Evolutionary conservation across 2,113 vertebrate genomes (phyloP).

Genomic region (Melanostigma gelatinosum): DNA sequence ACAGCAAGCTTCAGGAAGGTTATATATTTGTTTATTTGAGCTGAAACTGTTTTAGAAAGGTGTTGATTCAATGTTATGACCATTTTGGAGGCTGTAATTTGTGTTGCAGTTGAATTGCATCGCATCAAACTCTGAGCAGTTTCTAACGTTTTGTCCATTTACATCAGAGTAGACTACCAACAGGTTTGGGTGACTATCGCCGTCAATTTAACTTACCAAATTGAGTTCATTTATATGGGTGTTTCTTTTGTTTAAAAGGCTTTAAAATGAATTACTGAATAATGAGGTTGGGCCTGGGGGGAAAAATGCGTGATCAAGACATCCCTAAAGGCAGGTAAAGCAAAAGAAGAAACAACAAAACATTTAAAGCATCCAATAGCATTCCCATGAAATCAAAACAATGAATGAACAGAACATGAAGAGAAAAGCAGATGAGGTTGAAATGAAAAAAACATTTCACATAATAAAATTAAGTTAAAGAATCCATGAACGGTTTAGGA

Average conservation of each 20-base stretch:
- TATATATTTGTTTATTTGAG: neutral
- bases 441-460: constrained; percentile 20
- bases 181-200: neutral
- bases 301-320: neutral
- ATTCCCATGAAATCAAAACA: constrained; percentile 34
- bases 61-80: neutral
- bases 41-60: neutral
- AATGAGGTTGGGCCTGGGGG: neutral
- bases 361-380: constrained; percentile 25
- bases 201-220: neutral
- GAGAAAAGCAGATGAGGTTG: constrained; percentile 43
- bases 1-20: neutral
- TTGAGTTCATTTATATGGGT: neutral
- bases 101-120: neutral
- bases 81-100: neutral
- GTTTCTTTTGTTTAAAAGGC: neutral
- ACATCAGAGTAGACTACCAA: neutral
- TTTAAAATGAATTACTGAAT: neutral
- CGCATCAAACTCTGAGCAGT: neutral
- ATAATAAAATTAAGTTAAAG: neutral
- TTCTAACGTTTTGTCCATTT: neutral
- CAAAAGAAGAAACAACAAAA: neutral
- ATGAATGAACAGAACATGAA: constrained; percentile 28
- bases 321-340: neutral
- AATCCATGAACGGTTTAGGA: neutral